Conservation (phyloP, 2,797 vertebrate genomes). For the Orestias chungarensis region DNA sequence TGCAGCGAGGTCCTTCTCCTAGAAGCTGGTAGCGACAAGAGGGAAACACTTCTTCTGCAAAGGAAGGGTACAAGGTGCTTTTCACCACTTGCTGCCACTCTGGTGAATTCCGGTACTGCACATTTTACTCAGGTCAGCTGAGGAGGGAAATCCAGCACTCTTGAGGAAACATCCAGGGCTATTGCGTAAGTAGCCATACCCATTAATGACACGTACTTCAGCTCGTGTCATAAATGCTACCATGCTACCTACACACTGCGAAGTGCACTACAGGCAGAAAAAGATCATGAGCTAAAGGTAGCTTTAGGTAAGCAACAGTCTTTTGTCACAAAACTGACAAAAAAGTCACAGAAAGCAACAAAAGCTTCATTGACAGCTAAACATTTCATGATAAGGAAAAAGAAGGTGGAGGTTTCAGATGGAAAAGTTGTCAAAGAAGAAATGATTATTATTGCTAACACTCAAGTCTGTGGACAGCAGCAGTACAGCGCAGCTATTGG, state of each 20-base stretch:
- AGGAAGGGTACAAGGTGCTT: too few species aligned
- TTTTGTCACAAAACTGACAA: not conserved
- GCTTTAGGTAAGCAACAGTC: conserved; percentile 3
- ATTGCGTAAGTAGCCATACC: too few species aligned
- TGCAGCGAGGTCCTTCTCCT: too few species aligned
- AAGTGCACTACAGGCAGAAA: not conserved
- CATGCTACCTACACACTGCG: not conserved
- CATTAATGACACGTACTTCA: too few species aligned
- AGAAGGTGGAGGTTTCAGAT: not conserved
- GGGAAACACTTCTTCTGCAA: too few species aligned
- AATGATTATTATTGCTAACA: not conserved
- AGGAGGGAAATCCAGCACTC: too few species aligned
- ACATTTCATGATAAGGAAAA: conserved; percentile 1
- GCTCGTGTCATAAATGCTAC: not conserved
- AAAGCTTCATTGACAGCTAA: not conserved
- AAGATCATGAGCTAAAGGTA: not conserved
- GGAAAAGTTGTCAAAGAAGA: not conserved
- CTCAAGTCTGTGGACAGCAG: conserved; percentile 32
- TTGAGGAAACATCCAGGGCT: too few species aligned
- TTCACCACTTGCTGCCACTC: too few species aligned
- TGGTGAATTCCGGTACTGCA: too few species aligned
- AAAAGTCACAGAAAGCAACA: not conserved
- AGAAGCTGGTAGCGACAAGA: too few species aligned
- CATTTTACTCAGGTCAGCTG: too few species aligned
- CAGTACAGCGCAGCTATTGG: conserved; percentile 25